Base-by-base conservation (phyloP, 2,888 invertebrate species). In the Uropetala carovei region DNA sequence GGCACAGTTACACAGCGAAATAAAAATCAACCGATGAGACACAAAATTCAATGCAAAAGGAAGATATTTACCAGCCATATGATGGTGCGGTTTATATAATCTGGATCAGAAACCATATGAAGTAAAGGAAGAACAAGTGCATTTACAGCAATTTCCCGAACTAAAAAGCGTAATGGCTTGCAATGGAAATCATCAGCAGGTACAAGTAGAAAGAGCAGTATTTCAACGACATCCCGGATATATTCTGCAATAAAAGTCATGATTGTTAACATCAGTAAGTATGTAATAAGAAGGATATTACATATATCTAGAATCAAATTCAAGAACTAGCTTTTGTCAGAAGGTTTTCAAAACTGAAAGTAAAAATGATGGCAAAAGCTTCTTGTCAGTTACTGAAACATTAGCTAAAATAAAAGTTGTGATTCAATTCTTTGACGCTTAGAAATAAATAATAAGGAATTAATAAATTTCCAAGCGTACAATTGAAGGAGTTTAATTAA, bases 11-110 rank as follows among this genome's bases (percentile, higher is more conserved):
- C 75, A 75, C 22, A 75, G 22, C 9, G 11, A 75, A 11, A 22
- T 27, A 75, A 11, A 68, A 68, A 68, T 11, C 22, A 27, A 27
- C 1, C 1, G 5, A 43, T 43, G 43, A 43, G 5, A 43, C 43
- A 43, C 43, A 43, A 43, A 16, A 56, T 89, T 10, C 30, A 7
- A 68, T 59, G 43, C 30, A 56, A n/a, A 75, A 59, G 43, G 22
- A 85, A 83, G 11, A 84, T 93, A 96, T 97, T 96, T 95, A 98
- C 98, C 96, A 98, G 96, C 97, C 98, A 98, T 94, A 98, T 96
- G 94, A 98, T 97, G 93, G 97, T 96, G 95, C 98, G 97, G 95
- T 99, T 99, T 93, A 99, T 97, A 94, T 98, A 98, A 96, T 99
- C 98, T 92, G 99, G 98, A 95, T 98, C 98, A 83, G 98, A 97